Percentiles rank a stretch among this genome's conserved stretches.
Evolutionary conservation across 1,140 invertebrate species (phyloP).

Genomic region (Octopus bimaculoides): DNA sequence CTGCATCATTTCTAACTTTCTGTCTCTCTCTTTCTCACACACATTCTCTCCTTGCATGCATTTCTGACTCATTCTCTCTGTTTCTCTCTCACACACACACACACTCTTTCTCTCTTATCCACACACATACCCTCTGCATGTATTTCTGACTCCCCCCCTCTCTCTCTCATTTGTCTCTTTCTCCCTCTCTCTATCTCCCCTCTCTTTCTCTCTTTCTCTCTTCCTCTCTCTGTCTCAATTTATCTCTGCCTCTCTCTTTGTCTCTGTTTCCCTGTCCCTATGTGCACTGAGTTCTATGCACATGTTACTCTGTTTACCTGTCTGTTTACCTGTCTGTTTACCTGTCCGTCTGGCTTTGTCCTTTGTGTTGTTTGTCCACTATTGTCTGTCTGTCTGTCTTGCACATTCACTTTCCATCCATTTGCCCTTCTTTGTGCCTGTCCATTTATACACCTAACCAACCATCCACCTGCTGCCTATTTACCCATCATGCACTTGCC

Average conservation of each 20-base stretch:
- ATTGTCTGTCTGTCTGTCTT: no score
- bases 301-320: no score
- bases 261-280: neutral
- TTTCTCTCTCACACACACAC: neutral
- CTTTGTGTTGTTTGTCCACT: no score
- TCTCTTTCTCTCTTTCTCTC: neutral
- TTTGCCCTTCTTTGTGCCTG: no score
- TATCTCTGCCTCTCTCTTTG: neutral
- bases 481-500: no score
- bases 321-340: no score
- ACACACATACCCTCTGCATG: neutral
- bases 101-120: neutral
- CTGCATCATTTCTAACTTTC: neutral
- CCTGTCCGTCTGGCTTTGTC: no score
- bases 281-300: no score
- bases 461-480: no score
- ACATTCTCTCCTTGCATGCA: neutral
- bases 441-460: no score
- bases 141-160: neutral
- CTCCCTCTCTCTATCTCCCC: constrained; percentile 1
- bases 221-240: neutral
- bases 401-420: no score
- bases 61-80: neutral
- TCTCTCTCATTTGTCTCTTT: neutral
- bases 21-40: neutral